Evolutionary conservation across 53 echinoderm and acorn worm genomes (phyloP).

Genomic region (Paelopatides confundens): DNA sequence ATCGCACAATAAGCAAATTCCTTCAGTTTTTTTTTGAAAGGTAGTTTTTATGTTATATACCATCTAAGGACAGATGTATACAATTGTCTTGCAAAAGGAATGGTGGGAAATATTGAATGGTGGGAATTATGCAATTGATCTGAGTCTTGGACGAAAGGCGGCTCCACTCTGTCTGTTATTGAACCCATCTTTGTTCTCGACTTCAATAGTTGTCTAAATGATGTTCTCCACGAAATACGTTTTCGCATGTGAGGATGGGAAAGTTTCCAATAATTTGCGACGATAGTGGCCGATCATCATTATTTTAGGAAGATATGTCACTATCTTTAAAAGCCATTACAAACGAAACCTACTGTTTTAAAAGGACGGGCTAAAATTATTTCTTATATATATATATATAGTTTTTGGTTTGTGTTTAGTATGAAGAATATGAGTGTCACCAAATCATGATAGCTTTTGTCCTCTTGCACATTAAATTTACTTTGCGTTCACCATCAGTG

Average conservation of each 20-base stretch:
- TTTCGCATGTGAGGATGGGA: not conserved
- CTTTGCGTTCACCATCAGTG: no score
- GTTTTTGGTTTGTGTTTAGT: no score
- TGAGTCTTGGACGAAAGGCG: no score
- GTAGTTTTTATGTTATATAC: not conserved
- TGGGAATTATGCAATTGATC: conserved; percentile 1
- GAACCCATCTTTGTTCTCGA: not conserved
- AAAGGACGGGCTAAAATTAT: no score
- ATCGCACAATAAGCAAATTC: not conserved
- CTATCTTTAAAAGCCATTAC: no score
- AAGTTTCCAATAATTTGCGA: not conserved
- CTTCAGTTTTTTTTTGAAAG: not conserved
- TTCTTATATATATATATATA: no score
- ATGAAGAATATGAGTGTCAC: no score
- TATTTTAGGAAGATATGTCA: no score
- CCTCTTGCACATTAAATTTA: no score
- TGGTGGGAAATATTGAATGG: not conserved
- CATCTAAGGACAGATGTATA: not conserved
- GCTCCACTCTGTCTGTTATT: conserved; percentile 24
- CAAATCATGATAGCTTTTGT: no score
- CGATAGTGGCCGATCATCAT: not conserved
- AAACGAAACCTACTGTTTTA: no score
- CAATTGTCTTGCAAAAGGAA: not conserved
- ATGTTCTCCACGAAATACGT: not conserved
- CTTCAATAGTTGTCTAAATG: not conserved